Percentiles rank a stretch among this genome's conserved stretches.
These are phyloP conservation scores for Clarias laeviceps DNA, from an alignment of 2,797 vertebrate species.

Conservation along the genomic window DNA sequence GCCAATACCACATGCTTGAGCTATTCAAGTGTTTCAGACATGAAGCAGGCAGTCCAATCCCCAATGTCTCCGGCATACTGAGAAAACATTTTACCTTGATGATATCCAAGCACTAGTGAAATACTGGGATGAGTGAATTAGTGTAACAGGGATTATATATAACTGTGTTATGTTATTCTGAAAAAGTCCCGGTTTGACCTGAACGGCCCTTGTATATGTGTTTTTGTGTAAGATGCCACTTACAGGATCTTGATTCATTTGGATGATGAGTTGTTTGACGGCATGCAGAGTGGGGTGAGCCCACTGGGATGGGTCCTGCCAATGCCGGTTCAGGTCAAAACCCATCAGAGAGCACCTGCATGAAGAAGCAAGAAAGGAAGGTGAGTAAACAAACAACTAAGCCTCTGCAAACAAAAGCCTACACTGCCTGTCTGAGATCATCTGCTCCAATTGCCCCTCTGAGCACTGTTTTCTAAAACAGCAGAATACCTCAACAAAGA, in stretches of 20 bases:
- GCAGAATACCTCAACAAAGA: neutral
- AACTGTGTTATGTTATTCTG: too few species aligned
- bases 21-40: too few species aligned
- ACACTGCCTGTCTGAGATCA: slow-evolving; percentile 7
- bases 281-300: slow-evolving; percentile 94
- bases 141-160: too few species aligned
- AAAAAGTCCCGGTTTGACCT: too few species aligned
- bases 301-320: slow-evolving; percentile 96
- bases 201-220: neutral
- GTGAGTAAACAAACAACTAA: slow-evolving; percentile 29
- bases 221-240: slow-evolving; percentile 61
- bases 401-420: neutral
- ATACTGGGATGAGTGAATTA: too few species aligned
- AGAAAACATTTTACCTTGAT: too few species aligned
- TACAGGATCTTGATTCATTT: slow-evolving; percentile 93
- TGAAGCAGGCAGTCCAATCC: too few species aligned
- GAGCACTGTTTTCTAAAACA: neutral
- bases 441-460: neutral
- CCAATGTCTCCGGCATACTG: too few species aligned
- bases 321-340: slow-evolving; percentile 96
- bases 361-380: slow-evolving; percentile 39
- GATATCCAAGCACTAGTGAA: too few species aligned
- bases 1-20: too few species aligned
- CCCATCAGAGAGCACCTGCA: slow-evolving; percentile 95
- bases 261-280: slow-evolving; percentile 92